phyloP scores from a whole-genome alignment of 2,888 invertebrate genomes.

The Schizaphis graminum region DNA sequence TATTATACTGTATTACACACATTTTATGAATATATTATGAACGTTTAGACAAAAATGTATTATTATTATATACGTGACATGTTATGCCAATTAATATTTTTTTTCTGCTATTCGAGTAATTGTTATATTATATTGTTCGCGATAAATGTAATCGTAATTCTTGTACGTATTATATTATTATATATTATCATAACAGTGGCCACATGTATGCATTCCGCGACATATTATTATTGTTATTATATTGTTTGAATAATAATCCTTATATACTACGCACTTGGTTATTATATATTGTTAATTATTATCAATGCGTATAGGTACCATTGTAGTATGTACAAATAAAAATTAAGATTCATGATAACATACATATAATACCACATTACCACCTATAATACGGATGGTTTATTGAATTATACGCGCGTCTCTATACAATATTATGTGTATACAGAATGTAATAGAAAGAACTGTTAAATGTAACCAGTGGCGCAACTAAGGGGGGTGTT shows the following conservation, averaged over 20 bases:
- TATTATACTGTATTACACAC: not conserved
- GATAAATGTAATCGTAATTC: not conserved
- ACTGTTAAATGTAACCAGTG: not conserved
- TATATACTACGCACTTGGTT: not conserved
- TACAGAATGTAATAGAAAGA: not conserved
- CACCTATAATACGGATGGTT: not conserved
- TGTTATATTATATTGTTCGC: slow-evolving; percentile 6
- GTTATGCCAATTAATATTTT: not conserved
- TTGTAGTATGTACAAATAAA: not conserved
- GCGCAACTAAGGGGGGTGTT: too few relatives aligned
- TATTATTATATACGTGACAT: not conserved
- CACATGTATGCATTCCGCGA: not conserved
- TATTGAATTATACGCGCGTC: not conserved
- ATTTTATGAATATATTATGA: not conserved
- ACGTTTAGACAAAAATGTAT: not conserved
- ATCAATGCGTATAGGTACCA: not conserved
- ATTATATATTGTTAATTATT: not conserved
- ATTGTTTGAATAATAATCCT: slow-evolving; percentile 4
- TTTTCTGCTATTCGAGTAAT: not conserved
- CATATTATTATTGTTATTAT: not conserved
- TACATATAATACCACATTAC: not conserved
- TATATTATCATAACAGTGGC: not conserved
- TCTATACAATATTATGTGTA: not conserved
- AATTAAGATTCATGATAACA: slow-evolving; percentile 1
- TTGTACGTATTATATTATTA: not conserved